These are phyloP conservation scores for Leptodactylus fallax DNA, from an alignment of 2,797 vertebrate genomes.

Conservation along the genomic window DNA sequence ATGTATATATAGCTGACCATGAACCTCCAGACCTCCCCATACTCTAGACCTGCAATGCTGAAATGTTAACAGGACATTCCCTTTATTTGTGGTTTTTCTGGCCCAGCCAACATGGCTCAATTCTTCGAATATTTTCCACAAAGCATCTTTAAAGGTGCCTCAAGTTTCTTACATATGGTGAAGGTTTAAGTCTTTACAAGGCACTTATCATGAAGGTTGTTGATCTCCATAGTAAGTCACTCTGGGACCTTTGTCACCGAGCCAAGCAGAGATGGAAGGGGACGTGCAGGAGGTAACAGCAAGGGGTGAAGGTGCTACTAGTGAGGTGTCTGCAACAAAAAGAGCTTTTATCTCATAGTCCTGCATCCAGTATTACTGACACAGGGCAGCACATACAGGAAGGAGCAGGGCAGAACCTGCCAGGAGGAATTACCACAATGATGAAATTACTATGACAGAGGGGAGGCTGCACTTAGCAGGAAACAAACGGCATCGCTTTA, in stretches of 20 bases:
- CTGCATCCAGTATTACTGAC: neutral
- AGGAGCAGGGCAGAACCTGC: slow-evolving; percentile 14
- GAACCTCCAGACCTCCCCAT: too few species aligned
- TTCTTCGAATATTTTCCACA: too few species aligned
- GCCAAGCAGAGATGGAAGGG: neutral
- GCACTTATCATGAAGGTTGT: neutral
- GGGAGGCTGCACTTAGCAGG: neutral
- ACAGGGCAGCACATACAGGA: neutral
- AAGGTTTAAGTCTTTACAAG: neutral
- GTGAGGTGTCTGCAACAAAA: neutral
- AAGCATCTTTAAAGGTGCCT: too few species aligned
- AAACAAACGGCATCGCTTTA: slow-evolving; percentile 49
- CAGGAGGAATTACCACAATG: slow-evolving; percentile 44
- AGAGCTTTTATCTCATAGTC: slow-evolving; percentile 22
- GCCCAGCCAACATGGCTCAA: too few species aligned
- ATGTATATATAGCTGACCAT: too few species aligned
- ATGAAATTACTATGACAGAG: slow-evolving; percentile 1
- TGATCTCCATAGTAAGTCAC: slow-evolving; percentile 27
- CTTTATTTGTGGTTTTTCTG: too few species aligned
- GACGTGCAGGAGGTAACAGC: slow-evolving; percentile 26
- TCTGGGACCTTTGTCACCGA: neutral
- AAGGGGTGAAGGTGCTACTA: neutral
- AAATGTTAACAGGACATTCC: too few species aligned
- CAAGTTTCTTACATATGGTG: slow-evolving; percentile 25
- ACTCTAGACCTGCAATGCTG: too few species aligned